Evolutionary conservation across 2,113 vertebrate genomes (phyloP).

Genomic region (Rhynchomys soricoides): DNA sequence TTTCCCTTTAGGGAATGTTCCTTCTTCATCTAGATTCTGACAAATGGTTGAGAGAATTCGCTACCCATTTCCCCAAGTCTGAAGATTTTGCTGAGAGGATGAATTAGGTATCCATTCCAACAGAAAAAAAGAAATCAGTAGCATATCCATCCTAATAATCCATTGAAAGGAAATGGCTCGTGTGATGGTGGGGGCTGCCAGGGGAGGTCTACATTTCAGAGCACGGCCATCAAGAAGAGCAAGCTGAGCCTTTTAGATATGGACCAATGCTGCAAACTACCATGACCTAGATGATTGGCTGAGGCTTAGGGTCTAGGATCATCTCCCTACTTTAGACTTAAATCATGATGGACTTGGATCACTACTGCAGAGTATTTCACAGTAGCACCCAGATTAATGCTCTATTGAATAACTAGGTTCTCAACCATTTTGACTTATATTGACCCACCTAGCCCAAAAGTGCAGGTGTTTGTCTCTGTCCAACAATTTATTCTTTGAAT

Average conservation of each 20-base stretch:
- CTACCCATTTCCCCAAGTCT: neutral
- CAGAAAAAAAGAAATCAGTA: neutral
- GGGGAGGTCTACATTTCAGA: neutral
- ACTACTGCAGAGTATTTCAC: neutral
- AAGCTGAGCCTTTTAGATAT: neutral
- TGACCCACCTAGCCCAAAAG: neutral
- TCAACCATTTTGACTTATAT: neutral
- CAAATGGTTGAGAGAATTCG: slow-evolving; percentile 8
- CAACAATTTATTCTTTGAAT: neutral
- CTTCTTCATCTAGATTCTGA: neutral
- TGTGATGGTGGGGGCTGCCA: neutral
- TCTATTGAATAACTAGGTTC: neutral
- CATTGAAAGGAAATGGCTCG: neutral
- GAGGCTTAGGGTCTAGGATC: neutral
- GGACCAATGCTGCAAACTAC: neutral
- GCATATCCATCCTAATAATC: neutral
- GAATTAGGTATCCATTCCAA: neutral
- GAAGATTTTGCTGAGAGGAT: neutral
- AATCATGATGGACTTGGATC: neutral
- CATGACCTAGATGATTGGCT: neutral
- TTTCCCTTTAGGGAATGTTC: neutral
- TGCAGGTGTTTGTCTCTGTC: neutral
- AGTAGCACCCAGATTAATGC: neutral
- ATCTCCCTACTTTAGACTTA: neutral
- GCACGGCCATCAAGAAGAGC: neutral